A percentile compares a stretch with the other conserved stretches of the same genome.
These are phyloP conservation scores for Pollimyrus isidori DNA, from an alignment of 2,113 vertebrate genomes.

Conservation along the genomic window DNA sequence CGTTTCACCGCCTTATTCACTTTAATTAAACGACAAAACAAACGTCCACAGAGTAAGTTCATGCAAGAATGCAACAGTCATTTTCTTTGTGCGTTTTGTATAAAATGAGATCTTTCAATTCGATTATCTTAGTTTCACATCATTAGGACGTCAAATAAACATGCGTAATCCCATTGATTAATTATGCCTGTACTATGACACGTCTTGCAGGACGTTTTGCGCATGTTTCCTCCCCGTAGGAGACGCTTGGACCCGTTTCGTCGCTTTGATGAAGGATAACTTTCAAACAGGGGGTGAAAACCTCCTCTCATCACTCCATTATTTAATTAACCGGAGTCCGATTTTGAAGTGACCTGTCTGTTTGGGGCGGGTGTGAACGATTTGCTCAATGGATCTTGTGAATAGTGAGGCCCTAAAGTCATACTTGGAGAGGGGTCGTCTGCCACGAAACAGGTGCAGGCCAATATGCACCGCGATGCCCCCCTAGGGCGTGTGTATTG, in stretches of 20 bases:
- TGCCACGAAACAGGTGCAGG: conserved; percentile 38
- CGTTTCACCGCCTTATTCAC: not conserved
- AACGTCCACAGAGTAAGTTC: not conserved
- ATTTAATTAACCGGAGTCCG: conserved; percentile 39
- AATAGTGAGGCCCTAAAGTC: not conserved
- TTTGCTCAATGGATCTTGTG: conserved; percentile 36
- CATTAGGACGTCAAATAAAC: conserved; percentile 44
- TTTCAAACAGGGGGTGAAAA: not conserved
- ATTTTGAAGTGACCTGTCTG: conserved; percentile 34
- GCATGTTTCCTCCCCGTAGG: conserved; percentile 27
- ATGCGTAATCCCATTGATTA: conserved; percentile 37
- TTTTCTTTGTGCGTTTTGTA: conserved; percentile 14
- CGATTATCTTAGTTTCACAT: conserved; percentile 32
- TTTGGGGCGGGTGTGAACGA: conserved; percentile 45
- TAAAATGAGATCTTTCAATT: conserved; percentile 31
- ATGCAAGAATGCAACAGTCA: conserved; percentile 31
- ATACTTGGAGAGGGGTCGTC: conserved; percentile 25
- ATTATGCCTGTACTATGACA: conserved; percentile 13
- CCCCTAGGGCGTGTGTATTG: not conserved
- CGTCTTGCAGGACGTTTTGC: conserved; percentile 14
- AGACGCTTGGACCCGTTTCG: conserved; percentile 25
- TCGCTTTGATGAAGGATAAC: conserved; percentile 33
- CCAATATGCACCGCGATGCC: not conserved
- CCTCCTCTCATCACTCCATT: conserved; percentile 35
- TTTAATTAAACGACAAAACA: not conserved